A percentile compares a stretch with the other conserved stretches of the same genome.
phyloP scores from a whole-genome alignment of 2,797 vertebrate genomes.

The Tadarida brasiliensis region DNA sequence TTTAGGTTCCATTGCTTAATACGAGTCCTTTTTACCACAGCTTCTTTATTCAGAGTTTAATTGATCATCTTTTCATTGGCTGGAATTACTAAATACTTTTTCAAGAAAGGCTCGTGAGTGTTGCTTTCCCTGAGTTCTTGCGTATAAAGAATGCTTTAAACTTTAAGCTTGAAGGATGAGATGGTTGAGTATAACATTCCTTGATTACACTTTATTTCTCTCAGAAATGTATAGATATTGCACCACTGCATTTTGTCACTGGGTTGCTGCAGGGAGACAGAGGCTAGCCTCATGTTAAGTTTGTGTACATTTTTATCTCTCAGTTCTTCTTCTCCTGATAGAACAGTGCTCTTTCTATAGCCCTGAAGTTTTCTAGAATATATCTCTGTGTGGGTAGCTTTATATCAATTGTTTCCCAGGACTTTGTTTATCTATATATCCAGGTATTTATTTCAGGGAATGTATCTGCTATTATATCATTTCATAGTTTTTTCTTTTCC shows the following conservation, averaged over 20 bases:
- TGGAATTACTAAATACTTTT: conserved; percentile 40
- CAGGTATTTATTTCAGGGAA: neutral
- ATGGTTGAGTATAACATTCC: conserved; percentile 17
- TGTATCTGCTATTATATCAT: neutral
- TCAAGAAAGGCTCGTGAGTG: neutral
- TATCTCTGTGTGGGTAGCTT: neutral
- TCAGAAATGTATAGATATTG: neutral
- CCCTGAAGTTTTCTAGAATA: neutral
- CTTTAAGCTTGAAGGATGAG: neutral
- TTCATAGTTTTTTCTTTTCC: neutral
- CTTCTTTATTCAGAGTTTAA: neutral
- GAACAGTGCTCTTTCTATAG: neutral
- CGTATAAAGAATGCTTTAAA: neutral
- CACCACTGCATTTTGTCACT: neutral
- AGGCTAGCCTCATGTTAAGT: neutral
- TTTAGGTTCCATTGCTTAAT: neutral
- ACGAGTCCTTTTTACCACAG: neutral
- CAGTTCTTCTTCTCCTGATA: neutral
- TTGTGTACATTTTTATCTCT: neutral
- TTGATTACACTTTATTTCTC: conserved; percentile 46
- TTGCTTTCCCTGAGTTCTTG: neutral
- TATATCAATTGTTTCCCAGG: neutral
- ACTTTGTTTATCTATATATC: neutral
- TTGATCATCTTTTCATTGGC: conserved; percentile 16
- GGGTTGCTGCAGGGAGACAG: neutral